Conservation (phyloP, 2,888 invertebrate genomes). For the Tricholauxania praeusta region DNA sequence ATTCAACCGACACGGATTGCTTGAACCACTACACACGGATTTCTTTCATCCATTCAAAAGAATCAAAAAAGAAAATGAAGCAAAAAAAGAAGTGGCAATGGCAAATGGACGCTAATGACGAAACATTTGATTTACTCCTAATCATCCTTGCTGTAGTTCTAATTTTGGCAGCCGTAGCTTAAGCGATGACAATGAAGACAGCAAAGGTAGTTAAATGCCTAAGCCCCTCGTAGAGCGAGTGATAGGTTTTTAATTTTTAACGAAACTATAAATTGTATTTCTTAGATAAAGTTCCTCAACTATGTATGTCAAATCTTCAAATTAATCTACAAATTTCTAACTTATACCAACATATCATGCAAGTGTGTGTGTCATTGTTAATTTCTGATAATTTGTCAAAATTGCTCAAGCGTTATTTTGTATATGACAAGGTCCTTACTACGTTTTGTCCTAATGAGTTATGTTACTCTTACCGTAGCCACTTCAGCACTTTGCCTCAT, state of each 20-base stretch:
- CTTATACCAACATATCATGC: neutral
- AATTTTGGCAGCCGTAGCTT: neutral
- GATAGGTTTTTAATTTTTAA: too few relatives aligned
- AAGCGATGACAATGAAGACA: neutral
- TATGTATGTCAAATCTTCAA: too few relatives aligned
- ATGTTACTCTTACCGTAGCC: neutral
- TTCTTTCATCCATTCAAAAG: too few relatives aligned
- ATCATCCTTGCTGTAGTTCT: neutral
- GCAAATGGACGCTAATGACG: conserved; percentile 30
- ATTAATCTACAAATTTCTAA: too few relatives aligned
- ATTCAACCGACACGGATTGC: too few relatives aligned
- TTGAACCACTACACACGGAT: too few relatives aligned
- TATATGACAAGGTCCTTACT: neutral
- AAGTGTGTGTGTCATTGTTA: neutral
- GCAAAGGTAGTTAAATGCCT: neutral
- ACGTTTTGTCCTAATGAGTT: neutral
- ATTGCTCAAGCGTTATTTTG: neutral
- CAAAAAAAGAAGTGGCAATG: neutral
- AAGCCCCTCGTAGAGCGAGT: neutral
- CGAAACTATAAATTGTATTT: too few relatives aligned
- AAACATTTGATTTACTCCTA: conserved; percentile 21
- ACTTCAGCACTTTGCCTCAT: neutral
- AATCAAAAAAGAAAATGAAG: too few relatives aligned
- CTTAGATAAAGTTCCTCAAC: too few relatives aligned
- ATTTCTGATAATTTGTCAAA: neutral